Evolutionary conservation across 2,113 vertebrate species (phyloP), one percentile per base, ranked within the genome.

Genomic region (Ailurus styani): DNA sequence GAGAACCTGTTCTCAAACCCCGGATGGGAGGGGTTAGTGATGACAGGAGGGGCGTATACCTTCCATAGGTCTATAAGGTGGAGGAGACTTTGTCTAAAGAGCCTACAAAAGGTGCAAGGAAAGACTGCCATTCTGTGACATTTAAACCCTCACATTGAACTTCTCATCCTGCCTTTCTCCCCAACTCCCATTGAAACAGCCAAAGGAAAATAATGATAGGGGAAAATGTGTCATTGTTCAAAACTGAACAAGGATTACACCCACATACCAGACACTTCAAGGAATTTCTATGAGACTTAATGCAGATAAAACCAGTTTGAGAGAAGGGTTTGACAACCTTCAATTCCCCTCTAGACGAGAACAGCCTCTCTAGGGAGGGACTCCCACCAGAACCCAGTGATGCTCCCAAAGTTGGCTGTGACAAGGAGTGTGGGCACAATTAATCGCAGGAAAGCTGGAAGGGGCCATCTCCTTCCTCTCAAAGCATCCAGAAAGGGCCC

Each of bases 191-290:
- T 0, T 62, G 91, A 96, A 87, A 91, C 29, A 64, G 25, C 57
- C 40, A 37, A 75, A 92, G 57, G 72, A 73, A 91, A 95, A 88
- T 66, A 96, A 93, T 62, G 78, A 83, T 45, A 50, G 93, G 81
- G 81, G 55, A 6, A 86, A 87, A 84, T 82, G 72, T 78, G 82
- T 60, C 66, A 87, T 60, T 89, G 83, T 96, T 96, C 42, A 90
- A 90, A 95, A 78, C 55, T n/a, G 68, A 82, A 70, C 81, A 83
- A 87, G 10, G 40, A 86, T 91, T 91, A 83, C 68, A 55, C 78
- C 82, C 83, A 85, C 94, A 83, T n/a, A 66, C 42, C 87, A 96
- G 87, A 86, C 94, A 70, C 78, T 95, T 87, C 37, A 57, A 95
- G 84, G 72, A 93, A 83, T 92, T 94, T 96, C 93, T 86, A 12